A percentile compares a stretch with the other conserved stretches of the same genome.
Evolutionary conservation across 1,140 invertebrate species (phyloP).

Genomic region (Hermetia illucens): DNA sequence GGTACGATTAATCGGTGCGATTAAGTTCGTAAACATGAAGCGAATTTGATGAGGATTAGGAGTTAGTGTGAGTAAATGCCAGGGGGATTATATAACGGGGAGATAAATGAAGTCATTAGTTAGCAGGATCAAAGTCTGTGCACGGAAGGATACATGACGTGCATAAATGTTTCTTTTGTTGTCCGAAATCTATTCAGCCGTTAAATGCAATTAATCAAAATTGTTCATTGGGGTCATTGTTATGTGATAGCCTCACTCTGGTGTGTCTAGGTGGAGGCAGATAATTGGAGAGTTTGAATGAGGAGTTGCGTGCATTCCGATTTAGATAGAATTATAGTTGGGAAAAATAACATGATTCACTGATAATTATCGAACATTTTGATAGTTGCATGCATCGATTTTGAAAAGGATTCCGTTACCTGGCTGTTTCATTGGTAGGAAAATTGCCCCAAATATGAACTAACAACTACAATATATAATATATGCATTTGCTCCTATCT

Average conservation of each 20-base stretch:
- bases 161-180: background rate
- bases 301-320: background rate
- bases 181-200: background rate
- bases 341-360: too few relatives aligned
- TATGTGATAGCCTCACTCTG: too few relatives aligned
- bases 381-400: too few relatives aligned
- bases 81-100: background rate
- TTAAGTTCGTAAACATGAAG: background rate
- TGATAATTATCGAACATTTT: too few relatives aligned
- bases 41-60: conserved; percentile 1
- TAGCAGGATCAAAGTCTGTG: background rate
- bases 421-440: too few relatives aligned
- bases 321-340: background rate
- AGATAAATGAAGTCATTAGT: background rate
- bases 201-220: background rate
- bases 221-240: too few relatives aligned
- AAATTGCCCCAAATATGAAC: too few relatives aligned
- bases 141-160: background rate
- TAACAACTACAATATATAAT: too few relatives aligned
- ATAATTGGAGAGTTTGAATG: background rate
- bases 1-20: background rate
- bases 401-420: too few relatives aligned
- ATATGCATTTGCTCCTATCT: too few relatives aligned
- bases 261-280: too few relatives aligned
- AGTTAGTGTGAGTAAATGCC: too few relatives aligned